Evolutionary conservation across 2,113 vertebrate genomes (phyloP), one percentile per base, ranked within the genome.

Genomic region (Aplodontia rufa): DNA sequence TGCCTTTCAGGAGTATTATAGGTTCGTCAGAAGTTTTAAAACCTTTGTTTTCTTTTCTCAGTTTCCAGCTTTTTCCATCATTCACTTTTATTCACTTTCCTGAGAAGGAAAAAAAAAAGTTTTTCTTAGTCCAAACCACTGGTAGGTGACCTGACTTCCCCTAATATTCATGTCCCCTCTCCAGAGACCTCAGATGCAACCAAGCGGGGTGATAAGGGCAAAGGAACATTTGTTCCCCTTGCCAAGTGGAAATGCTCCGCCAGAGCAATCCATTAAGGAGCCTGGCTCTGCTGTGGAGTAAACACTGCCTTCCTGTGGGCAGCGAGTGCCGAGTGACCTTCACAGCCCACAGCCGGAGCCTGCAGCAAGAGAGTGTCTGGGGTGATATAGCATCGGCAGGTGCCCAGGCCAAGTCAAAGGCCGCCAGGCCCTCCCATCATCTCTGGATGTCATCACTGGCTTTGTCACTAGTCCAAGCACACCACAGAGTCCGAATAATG

Each of bases 31-130:
- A n/a, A 45, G 62, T 91, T 81, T 88, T 22, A 12, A 94, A 71
- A 28, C 40, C 90, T 11, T 37, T 95, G 9, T 60, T 93, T 93
- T 53, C 20, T 71, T 91, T 71, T 66, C 79, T 83, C 53, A n/a
- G 7, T 78, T 85, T 88, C 49, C 20, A 95, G 24, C 40, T 64
- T 81, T 96, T 97, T 58, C 12, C 26, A 90, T 90, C 66, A n/a
- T 60, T 60, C 87, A 53, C 24, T 92, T 94, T 95, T 55, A 53
- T 64, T 92, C 51, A 45, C 69, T 87, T 90, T 93, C 40, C 74
- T 94, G 40, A 89, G 79, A 81, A 82, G 16, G 11, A 47, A 22
- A 60, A 13, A 53, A 37, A 51, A 62, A 47, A 40, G 85, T 49
- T 93, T 84, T 94, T 79, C 81, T 88, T 74, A 95, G 26, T 71